phyloP scores from a whole-genome alignment of 2,113 vertebrate species.

The Carlito syrichta region DNA sequence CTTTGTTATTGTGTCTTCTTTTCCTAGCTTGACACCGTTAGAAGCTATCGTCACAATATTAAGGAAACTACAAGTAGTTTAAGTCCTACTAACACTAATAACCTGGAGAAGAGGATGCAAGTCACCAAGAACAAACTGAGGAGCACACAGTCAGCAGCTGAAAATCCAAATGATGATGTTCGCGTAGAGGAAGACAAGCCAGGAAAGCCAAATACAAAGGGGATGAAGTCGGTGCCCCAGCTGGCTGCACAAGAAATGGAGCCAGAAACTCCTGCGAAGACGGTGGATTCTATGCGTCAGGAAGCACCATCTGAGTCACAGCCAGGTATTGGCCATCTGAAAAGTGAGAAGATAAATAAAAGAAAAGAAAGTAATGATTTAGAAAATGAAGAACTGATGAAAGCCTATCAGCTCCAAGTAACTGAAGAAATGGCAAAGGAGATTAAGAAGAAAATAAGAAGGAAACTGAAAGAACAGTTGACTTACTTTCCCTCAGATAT shows the following conservation, averaged over 20 bases:
- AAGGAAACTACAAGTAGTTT: slow-evolving; percentile 85
- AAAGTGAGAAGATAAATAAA: slow-evolving; percentile 72
- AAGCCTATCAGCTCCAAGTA: slow-evolving; percentile 88
- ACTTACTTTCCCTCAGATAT: slow-evolving; percentile 66
- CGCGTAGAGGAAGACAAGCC: slow-evolving; percentile 76
- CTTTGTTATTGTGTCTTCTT: slow-evolving; percentile 63
- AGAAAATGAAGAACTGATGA: slow-evolving; percentile 85
- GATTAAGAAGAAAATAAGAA: slow-evolving; percentile 84
- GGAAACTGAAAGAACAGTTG: slow-evolving; percentile 84
- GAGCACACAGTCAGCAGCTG: slow-evolving; percentile 75
- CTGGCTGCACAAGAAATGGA: slow-evolving; percentile 64
- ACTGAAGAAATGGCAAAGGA: slow-evolving; percentile 86
- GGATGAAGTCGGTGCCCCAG: slow-evolving; percentile 72
- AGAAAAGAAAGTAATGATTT: slow-evolving; percentile 59
- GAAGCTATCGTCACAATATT: slow-evolving; percentile 83
- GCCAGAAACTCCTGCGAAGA: slow-evolving; percentile 62
- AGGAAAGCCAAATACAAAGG: slow-evolving; percentile 80
- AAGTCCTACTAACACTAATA: slow-evolving; percentile 83
- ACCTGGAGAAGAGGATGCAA: slow-evolving; percentile 83
- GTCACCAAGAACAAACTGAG: slow-evolving; percentile 87
- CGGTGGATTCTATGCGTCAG: slow-evolving; percentile 65
- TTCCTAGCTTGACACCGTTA: slow-evolving; percentile 88
- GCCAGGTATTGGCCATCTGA: slow-evolving; percentile 73
- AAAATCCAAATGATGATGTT: slow-evolving; percentile 83
- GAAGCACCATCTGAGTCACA: slow-evolving; percentile 71